Evolutionary conservation across 2,113 vertebrate species (phyloP), one percentile per base, ranked within the genome.

Genomic region (Bungarus multicinctus): DNA sequence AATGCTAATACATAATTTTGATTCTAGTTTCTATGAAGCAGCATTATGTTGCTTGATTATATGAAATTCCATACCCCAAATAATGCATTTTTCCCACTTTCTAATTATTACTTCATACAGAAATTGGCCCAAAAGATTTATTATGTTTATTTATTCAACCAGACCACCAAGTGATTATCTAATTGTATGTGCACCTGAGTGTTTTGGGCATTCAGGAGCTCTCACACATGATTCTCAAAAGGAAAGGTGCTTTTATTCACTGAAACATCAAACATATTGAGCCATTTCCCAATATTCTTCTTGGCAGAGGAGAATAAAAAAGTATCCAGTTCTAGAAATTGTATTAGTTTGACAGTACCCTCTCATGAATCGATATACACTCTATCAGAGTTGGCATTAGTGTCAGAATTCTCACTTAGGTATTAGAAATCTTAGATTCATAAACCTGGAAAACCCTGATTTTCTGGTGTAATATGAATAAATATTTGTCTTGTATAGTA

Each of bases 101-200:
- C 91, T 74, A 64, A 58, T 54, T 90, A 90, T 54, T 64, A 43
- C 27, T 90, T 53, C 55, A 27, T 90, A 53, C 50, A 74, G 50
- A 64, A 64, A 86, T 39, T 8, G 34, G 12, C 47, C 16, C 86
- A 11, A 90, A 87, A 93, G 64, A 90, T 93, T 64, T 64, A 90
- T 90, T 86, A 93, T 87, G 86, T 93, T 64, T 87, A 90, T 93
- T 86, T 52, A n/a, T 90, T 90, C 74, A 90, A 45, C 88, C 8
- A 47, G 30, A 90, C 81, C 55, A 64, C 47, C 89, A 90, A 60
- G 45, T 93, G 4, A 14, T 60, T 11, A 52, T 53, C n/a, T 86
- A 86, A 53, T 53, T 20, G 22, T 64, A 57, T 52, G 30, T 64
- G 23, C 23, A 43, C 2, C 47, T 87, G 8, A 90, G 23, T 16